Evolutionary conservation across 2,797 vertebrate genomes (phyloP), one percentile per base, ranked within the genome.

Genomic region (Knipowitschia caucasica): DNA sequence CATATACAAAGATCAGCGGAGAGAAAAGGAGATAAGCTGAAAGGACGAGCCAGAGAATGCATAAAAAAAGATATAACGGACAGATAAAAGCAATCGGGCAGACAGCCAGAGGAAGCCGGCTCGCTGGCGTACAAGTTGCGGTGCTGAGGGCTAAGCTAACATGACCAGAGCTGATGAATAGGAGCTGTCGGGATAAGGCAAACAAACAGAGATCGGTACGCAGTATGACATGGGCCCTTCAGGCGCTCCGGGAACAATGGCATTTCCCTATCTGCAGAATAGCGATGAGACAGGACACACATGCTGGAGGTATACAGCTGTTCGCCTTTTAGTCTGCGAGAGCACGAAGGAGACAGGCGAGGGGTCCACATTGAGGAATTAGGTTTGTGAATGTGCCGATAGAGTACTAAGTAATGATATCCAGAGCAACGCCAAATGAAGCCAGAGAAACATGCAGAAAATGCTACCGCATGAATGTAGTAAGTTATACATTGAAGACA

Each of bases 151-250:
- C 79, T 50, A 60, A 67, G 73, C 70, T 74, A 64, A 66, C 79
- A 49, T 62, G 66, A 34, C 58, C 78, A 55, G 64, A 59, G 50
- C 79, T 85, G 83, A 83, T 81, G 70, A 78, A 82, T 83, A 54
- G 72, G 54, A 49, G 55, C 70, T 76, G 79, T 82, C 83, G 78
- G 73, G 59, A 71, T 64, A 75, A 83, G 62, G 64, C 81, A 78
- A 78, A 84, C 80, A 80, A 82, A 81, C 75, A 60, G 71, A 74
- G 75, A 78, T 80, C 36, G 63, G 72, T 69, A 65, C 8, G 35
- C 64, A 31, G 70, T 42, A 64, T 81, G 81, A 85, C 83, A 80
- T 52, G 58, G 50, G 53, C 61, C 56, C 71, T 76, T 60, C 3
- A n/a, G 71, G 77, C 71, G 7, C 61, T 15, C 58, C 56, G 12